Percentiles rank a stretch among this genome's conserved stretches.
phyloP scores from a whole-genome alignment of 2,888 invertebrate genomes.

The Thecophora atra region DNA sequence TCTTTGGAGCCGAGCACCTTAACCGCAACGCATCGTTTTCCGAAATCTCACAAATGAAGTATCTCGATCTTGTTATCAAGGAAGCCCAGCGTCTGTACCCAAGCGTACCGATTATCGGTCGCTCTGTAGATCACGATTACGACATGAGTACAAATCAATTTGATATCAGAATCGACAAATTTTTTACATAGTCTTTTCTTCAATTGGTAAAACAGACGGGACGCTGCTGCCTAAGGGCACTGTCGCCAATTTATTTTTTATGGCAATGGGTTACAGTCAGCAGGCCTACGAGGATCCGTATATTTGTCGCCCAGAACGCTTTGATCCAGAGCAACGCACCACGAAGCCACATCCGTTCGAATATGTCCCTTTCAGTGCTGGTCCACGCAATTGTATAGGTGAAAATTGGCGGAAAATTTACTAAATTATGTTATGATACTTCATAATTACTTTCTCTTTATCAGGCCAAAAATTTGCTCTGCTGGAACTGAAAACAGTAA shows the following conservation, averaged over 20 bases:
- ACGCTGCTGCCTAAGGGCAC: conserved; percentile 53
- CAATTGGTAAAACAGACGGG: too few relatives aligned
- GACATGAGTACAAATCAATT: conserved; percentile 52
- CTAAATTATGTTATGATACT: too few relatives aligned
- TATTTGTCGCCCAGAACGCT: conserved; percentile 68
- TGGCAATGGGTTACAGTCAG: conserved; percentile 58
- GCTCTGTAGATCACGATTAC: conserved; percentile 54
- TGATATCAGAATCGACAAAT: too few relatives aligned
- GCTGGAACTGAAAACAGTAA: conserved; percentile 69
- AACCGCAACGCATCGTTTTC: conserved; percentile 55
- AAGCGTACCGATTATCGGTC: conserved; percentile 59
- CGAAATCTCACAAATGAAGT: conserved; percentile 61
- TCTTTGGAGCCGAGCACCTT: conserved; percentile 59
- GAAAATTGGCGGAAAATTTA: too few relatives aligned
- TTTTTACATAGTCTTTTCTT: too few relatives aligned
- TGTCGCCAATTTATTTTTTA: conserved; percentile 51
- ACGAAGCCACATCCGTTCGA: conserved; percentile 67
- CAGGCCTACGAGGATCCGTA: conserved; percentile 58
- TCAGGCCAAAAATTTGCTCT: conserved; percentile 68
- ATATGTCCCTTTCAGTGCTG: conserved; percentile 73
- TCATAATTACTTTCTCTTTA: too few relatives aligned
- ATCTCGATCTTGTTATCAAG: conserved; percentile 60
- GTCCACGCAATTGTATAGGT: conserved; percentile 72
- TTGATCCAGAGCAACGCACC: conserved; percentile 60
- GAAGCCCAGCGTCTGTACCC: conserved; percentile 60